Base-by-base conservation (phyloP, 2,797 vertebrate species). In the Mastacembelus armatus region DNA sequence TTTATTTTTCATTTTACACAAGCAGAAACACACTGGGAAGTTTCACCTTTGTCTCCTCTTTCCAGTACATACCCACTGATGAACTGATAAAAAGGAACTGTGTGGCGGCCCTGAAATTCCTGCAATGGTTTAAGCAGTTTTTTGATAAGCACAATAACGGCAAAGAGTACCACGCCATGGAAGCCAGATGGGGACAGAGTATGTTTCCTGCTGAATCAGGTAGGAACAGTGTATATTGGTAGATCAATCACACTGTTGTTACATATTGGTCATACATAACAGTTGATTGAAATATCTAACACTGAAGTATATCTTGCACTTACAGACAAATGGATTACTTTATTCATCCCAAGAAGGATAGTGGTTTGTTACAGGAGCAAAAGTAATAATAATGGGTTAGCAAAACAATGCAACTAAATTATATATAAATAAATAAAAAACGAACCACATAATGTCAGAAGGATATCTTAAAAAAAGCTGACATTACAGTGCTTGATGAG, bases 71-170 rank as follows among this genome's bases (percentile, higher is more conserved):
- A 43, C 84, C 89, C 1, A 44, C 73, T 0, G 55, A 77, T 18
- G 22, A 42, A 5, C 65, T 91, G 66, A 59, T 84, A 5, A 59
- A 55, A 62, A 85, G 47, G 32, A 75, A 77, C 36, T 1, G 40
- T 0, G 0, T 6, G 0, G 67, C 65, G 36, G 22, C 64, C 14
- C 50, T 86, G 43, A 49, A 33, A 14, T 89, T 93, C 48, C 74
- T 92, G 40, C 69, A 50, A 27, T 92, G 88, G 89, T 91, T 92
- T 44, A 89, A 80, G 61, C 4, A 15, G 1, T 86, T 90, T 66
- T 92, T 86, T 56, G 74, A 86, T 1, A 36, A 36, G 22, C 89
- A 84, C 63, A 38, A 49, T 32, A 11, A 2, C 0, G 48, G 49
- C 52, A 64, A 49, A 7, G 21, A 35, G 9, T 85, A 87, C 54